Evolutionary conservation across 2,888 invertebrate species (phyloP), one percentile per base, ranked within the genome.

Genomic region (Clistopyga incitator): DNA sequence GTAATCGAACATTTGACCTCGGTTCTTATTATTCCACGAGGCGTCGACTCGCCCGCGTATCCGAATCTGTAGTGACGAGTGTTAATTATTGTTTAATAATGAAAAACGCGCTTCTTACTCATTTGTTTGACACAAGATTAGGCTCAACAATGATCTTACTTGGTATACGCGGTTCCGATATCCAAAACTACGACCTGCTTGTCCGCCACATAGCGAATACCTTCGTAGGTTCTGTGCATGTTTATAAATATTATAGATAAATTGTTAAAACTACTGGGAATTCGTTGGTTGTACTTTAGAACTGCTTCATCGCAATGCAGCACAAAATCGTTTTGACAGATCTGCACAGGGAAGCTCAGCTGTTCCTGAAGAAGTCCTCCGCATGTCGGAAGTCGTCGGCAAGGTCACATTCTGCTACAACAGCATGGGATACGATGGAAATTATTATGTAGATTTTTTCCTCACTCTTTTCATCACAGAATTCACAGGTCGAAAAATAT

Each of bases 151-250:
- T 78, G 42, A 4, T 89, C 95, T 94, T 94, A 98, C 98, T 98
- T 99, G 0, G 98, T 98, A 90, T 97, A 99, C 23, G 97, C 97
- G 56, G 95, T 95, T 67, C 99, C 99, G 84, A 99, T 96, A 92
- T 99, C 99, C 84, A 99, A 93, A 18, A 99, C 97, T 0, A 98
- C 97, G 15, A 97, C 96, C 90, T 97, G 97, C 92, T 98, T 98
- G 89, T 98, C 98, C 88, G 96, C 96, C 89, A 97, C 95, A 65
- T 96, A 95, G 64, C 95, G 95, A 84, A 96, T 95, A 15, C 96
- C 97, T 94, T 98, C 98, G 91, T 97, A 98, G 3, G 84, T 82
- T 1, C 97, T 93, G 25, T 96, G 95, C 97, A 97, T 97, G 89
- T 88, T 93, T 61, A 23, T 61, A 38, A 75, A 70, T 34, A 65